Base-by-base conservation (phyloP, 2,113 vertebrate genomes). In the Melanotaenia duboulayi region DNA sequence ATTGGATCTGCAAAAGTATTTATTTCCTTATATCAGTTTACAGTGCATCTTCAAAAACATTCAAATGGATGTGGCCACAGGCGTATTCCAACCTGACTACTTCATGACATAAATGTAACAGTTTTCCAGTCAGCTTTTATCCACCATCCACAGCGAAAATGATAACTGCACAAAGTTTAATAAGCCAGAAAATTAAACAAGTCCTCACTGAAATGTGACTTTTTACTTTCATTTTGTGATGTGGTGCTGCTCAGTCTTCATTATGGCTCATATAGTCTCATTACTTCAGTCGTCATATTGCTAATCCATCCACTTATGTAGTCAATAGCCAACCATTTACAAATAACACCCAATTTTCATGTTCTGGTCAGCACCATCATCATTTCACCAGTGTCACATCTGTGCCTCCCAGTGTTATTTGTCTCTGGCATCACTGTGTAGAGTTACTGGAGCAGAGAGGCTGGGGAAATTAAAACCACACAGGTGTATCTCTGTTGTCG, bases 291-390 rank as follows among this genome's bases (percentile, higher is more conserved):
- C 49, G 25, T 37, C 46, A 40, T 52, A 24, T 71, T 23, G 6
- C 65, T 83, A 72, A 79, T 81, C 72, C 74, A 81, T 81, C 56
- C 66, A 39, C 80, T 87, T 83, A 84, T 79, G 76, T 64, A 70
- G 67, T 82, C 79, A 72, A 81, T 70, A 70, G 71, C 44, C 57
- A 66, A 65, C 52, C 65, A 71, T 71, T 69, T 63, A 64, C 62
- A 72, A 67, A 74, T 44, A 84, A 71, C 39, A 67, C 60, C 82
- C 74, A 87, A 78, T 90, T 90, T 79, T 67, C 22, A 16, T 32
- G 22, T 58, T 64, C 65, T 61, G 76, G 71, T 70, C 85, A 78
- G 65, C 70, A 44, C 49, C 78, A 14, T 67, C 78, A 70, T 76
- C 72, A 79, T 78, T 87, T 70, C 10, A 5, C 63, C 22, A 12